A percentile compares a stretch with the other conserved stretches of the same genome.
These are phyloP conservation scores for Drosophila carrolli DNA, from an alignment of 1,140 invertebrate genomes.

Conservation along the genomic window DNA sequence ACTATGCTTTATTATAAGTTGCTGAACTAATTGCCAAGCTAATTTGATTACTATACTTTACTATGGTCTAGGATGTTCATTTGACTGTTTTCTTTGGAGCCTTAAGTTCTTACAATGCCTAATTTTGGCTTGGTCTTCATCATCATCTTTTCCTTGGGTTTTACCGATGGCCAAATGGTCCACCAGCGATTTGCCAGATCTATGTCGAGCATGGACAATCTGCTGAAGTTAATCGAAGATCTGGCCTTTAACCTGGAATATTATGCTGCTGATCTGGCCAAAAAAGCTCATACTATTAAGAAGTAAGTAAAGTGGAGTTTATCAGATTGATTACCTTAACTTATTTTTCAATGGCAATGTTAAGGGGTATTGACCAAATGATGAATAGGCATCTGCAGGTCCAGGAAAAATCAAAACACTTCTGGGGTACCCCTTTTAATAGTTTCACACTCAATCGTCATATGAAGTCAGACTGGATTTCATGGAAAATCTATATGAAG, in stretches of 20 bases:
- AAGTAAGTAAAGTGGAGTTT: slow-evolving; percentile 1
- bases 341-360: no score
- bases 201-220: slow-evolving; percentile 15
- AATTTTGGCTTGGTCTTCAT: no score
- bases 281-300: not conserved
- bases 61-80: no score
- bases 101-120: no score
- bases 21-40: no score
- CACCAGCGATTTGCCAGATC: slow-evolving; percentile 4
- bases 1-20: no score
- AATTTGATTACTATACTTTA: no score
- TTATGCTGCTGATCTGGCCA: not conserved
- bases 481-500: slow-evolving; percentile 32
- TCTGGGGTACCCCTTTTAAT: slow-evolving; percentile 7
- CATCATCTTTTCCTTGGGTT: no score
- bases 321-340: no score
- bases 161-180: no score
- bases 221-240: not conserved
- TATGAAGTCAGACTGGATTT: slow-evolving; percentile 38
- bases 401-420: not conserved
- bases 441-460: slow-evolving; percentile 32
- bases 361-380: slow-evolving; percentile 23
- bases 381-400: not conserved
- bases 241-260: slow-evolving; percentile 4
- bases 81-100: no score